These are phyloP conservation scores for Lasioglossum vierecki DNA, from an alignment of 2,888 invertebrate genomes.

Conservation along the genomic window DNA sequence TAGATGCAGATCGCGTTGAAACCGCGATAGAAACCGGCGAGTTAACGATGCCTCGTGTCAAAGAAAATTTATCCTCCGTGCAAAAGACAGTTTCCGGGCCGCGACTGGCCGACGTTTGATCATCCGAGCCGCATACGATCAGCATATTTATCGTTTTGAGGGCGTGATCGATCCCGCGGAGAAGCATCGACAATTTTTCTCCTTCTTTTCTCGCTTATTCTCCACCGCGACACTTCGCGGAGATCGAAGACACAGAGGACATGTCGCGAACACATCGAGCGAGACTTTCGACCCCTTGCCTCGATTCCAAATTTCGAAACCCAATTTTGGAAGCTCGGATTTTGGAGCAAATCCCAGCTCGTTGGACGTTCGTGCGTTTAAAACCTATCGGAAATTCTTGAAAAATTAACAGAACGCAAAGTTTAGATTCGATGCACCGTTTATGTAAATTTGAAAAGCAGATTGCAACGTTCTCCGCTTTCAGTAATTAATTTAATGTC, in stretches of 20 bases:
- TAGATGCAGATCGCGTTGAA: background rate
- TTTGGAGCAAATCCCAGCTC: background rate
- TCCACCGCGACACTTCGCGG: background rate
- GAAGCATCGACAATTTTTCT: background rate
- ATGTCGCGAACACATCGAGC: background rate
- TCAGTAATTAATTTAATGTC: no score
- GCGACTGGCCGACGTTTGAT: background rate
- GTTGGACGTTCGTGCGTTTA: background rate
- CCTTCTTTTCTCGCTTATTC: background rate
- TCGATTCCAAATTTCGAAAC: background rate
- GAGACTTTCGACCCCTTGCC: background rate
- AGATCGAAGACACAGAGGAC: background rate
- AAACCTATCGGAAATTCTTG: background rate
- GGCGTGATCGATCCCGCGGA: constrained; percentile 20
- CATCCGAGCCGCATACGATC: constrained; percentile 2
- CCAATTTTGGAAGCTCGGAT: background rate
- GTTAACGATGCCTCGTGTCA: background rate
- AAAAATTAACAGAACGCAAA: background rate
- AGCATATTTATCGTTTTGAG: constrained; percentile 45
- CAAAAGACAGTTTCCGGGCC: background rate
- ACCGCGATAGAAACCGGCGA: background rate
- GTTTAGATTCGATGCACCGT: background rate
- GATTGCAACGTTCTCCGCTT: background rate
- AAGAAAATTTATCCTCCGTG: background rate
- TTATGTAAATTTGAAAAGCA: background rate